These are phyloP conservation scores for Notarius quadriscutis DNA, from an alignment of 2,113 vertebrate genomes.

Conservation along the genomic window DNA sequence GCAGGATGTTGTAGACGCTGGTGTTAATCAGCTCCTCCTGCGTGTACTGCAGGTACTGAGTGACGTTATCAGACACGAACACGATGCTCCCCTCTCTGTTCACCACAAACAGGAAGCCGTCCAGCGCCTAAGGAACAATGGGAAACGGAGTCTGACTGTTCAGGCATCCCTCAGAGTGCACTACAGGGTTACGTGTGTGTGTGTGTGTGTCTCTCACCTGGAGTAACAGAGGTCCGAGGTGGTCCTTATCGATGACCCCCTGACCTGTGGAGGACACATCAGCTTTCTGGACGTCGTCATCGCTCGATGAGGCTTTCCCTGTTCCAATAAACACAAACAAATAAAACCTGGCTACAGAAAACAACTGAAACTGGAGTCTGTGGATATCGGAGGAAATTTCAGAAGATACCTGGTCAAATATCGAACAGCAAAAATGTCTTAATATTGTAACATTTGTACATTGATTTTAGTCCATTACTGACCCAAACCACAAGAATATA, in stretches of 20 bases:
- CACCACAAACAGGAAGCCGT: constrained; percentile 97
- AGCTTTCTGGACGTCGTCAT: constrained; percentile 97
- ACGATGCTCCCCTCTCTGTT: constrained; percentile 96
- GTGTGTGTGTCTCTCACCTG: constrained; percentile 59
- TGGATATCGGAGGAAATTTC: neutral
- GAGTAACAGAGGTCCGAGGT: constrained; percentile 91
- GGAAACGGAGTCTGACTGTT: constrained; percentile 2
- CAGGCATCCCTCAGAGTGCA: neutral
- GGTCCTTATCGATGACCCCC: constrained; percentile 98
- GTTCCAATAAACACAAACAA: constrained; percentile 21
- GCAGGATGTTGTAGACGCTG: constrained; percentile 92
- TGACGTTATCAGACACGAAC: constrained; percentile 98
- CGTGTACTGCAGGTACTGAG: constrained; percentile 94
- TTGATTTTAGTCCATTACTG: neutral
- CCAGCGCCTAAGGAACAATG: constrained; percentile 80
- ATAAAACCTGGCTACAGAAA: neutral
- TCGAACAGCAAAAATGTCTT: neutral
- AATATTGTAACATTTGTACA: neutral
- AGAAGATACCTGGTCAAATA: neutral
- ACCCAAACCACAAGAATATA: too few species aligned
- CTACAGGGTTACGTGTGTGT: neutral
- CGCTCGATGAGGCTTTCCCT: constrained; percentile 89
- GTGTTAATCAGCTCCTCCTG: constrained; percentile 97
- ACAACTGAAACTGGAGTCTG: neutral
- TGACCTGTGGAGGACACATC: constrained; percentile 98